Evolutionary conservation across 2,888 invertebrate genomes (phyloP).

Genomic region (Callinectes sapidus): DNA sequence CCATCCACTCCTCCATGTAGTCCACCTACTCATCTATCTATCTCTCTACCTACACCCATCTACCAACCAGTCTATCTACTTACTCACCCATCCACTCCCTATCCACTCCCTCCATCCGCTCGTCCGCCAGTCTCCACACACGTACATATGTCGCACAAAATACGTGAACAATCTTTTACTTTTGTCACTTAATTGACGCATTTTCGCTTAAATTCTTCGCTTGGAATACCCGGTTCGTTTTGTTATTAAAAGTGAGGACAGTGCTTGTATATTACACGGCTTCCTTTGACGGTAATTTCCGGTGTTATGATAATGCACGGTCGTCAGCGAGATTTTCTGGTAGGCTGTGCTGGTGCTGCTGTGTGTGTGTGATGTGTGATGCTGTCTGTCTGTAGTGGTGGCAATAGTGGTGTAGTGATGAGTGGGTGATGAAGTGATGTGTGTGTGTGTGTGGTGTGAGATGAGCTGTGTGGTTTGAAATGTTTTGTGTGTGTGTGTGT

Average conservation of each 20-base stretch:
- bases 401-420: background rate
- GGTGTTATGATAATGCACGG: constrained; percentile 1
- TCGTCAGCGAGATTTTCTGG: background rate
- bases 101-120: background rate
- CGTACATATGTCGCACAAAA: background rate
- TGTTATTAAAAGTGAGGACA: background rate
- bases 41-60: background rate
- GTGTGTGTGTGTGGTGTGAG: background rate
- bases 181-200: constrained; percentile 1
- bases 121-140: background rate
- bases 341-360: background rate
- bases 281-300: constrained; percentile 12
- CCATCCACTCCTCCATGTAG: background rate
- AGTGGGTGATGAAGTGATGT: background rate
- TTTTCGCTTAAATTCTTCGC: constrained; percentile 23
- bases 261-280: background rate
- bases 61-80: background rate
- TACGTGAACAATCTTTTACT: background rate
- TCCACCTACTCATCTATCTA: background rate
- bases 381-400: too few species aligned
- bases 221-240: background rate
- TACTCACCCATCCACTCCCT: background rate
- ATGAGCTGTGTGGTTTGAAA: background rate
- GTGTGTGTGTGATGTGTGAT: too few species aligned
- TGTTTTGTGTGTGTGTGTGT: background rate